These are phyloP conservation scores for Drosophila ficusphila DNA, from an alignment of 1,140 invertebrate genomes.

Conservation along the genomic window DNA sequence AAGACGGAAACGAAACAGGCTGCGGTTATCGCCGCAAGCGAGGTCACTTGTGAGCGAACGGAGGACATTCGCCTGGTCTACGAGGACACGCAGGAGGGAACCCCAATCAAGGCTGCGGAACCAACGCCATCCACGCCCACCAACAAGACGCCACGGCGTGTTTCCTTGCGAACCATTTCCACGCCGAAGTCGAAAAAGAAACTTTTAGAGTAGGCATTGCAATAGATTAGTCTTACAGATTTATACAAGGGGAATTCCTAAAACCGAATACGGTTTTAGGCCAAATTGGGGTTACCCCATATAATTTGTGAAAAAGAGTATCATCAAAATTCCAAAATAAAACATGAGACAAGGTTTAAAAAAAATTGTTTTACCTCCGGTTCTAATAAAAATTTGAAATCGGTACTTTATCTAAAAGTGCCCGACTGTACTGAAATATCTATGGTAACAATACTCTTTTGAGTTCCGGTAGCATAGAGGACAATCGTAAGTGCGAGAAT, in stretches of 20 bases:
- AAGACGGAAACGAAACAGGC: conserved; percentile 38
- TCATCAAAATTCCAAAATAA: conserved; percentile 10
- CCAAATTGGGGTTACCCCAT: conserved; percentile 1
- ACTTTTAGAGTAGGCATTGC: conserved; percentile 62
- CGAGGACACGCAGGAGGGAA: conserved; percentile 85
- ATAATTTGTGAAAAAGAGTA: not conserved
- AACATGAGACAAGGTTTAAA: conserved; percentile 8
- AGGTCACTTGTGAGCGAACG: conserved; percentile 80
- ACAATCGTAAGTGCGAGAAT: not conserved
- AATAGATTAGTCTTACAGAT: conserved; percentile 33
- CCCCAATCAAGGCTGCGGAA: conserved; percentile 29
- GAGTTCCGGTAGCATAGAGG: no score
- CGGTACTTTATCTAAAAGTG: no score
- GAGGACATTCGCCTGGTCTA: conserved; percentile 89
- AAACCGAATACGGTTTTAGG: not conserved
- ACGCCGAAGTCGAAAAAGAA: conserved; percentile 89
- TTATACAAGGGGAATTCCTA: conserved; percentile 3
- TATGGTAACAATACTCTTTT: no score
- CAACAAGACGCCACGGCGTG: conserved; percentile 87
- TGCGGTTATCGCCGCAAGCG: conserved; percentile 79
- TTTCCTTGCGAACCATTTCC: conserved; percentile 89
- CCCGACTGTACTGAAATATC: no score
- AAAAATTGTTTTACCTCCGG: not conserved
- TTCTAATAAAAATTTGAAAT: no score
- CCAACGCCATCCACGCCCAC: conserved; percentile 61